Percentiles rank a stretch among this genome's conserved stretches.
phyloP scores from a whole-genome alignment of 2,797 vertebrate genomes.

The Gila robusta region DNA sequence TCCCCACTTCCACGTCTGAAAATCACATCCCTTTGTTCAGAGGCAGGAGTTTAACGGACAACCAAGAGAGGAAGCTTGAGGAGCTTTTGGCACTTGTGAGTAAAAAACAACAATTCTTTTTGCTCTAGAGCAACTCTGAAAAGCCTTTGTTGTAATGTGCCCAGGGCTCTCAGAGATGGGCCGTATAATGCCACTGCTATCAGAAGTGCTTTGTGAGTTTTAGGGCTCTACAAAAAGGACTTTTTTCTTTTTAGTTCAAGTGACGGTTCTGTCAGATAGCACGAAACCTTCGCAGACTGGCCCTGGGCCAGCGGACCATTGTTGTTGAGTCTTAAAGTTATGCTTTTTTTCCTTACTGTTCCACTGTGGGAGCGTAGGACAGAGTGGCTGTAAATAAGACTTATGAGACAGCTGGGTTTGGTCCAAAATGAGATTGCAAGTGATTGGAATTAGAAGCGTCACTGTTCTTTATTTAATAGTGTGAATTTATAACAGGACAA shows the following conservation, averaged over 20 bases:
- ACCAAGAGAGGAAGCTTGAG: slow-evolving; percentile 15
- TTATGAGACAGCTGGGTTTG: slow-evolving; percentile 37
- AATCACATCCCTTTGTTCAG: slow-evolving; percentile 42
- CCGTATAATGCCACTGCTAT: slow-evolving; percentile 14
- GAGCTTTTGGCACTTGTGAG: slow-evolving; percentile 5
- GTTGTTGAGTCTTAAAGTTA: not conserved
- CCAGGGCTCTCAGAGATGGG: slow-evolving; percentile 4
- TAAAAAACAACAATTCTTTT: not conserved
- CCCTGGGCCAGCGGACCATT: not conserved
- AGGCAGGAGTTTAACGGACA: slow-evolving; percentile 10
- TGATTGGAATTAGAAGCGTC: slow-evolving; percentile 53
- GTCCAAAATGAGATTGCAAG: slow-evolving; percentile 45
- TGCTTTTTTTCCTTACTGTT: not conserved
- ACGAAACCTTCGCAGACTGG: not conserved
- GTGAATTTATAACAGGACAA: not conserved
- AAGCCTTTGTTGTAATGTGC: slow-evolving; percentile 14
- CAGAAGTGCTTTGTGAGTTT: slow-evolving; percentile 14
- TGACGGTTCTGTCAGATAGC: not conserved
- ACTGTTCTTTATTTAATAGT: slow-evolving; percentile 43
- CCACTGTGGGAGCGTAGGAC: not conserved
- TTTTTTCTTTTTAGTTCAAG: slow-evolving; percentile 12
- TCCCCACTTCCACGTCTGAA: slow-evolving; percentile 27
- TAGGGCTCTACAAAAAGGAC: not conserved
- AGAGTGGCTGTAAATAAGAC: slow-evolving; percentile 10
- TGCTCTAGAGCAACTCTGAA: slow-evolving; percentile 12